Evolutionary conservation across 2,888 invertebrate genomes (phyloP).

Genomic region (Chalcosyrphus nemorum): DNA sequence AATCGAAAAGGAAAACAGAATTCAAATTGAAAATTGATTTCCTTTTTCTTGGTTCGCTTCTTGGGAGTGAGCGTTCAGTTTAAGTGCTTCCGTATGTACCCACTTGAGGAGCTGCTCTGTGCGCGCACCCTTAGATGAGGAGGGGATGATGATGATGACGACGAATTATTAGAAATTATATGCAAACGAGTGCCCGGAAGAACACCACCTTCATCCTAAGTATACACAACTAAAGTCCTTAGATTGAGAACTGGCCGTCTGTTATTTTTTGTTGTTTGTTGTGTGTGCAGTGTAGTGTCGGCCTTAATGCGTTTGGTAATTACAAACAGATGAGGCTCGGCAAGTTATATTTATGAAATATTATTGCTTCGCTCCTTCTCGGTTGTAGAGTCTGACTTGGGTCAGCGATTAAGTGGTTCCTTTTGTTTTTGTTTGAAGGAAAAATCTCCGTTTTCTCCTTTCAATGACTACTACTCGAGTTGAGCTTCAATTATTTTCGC

Average conservation of each 20-base stretch:
- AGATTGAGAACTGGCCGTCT: no score
- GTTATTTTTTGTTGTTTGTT: no score
- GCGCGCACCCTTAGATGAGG: no score
- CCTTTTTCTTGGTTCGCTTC: background rate
- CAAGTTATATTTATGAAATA: slow-evolving; percentile 64
- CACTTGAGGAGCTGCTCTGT: slow-evolving; percentile 63
- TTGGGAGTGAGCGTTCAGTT: background rate
- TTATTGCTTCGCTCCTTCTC: slow-evolving; percentile 25
- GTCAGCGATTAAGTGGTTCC: slow-evolving; percentile 65
- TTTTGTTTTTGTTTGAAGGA: slow-evolving; percentile 24
- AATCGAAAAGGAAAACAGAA: slow-evolving; percentile 39
- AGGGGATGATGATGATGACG: background rate
- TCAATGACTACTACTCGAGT: no score
- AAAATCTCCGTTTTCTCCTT: background rate
- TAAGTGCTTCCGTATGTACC: slow-evolving; percentile 51
- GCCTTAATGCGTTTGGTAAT: slow-evolving; percentile 72
- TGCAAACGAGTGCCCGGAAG: slow-evolving; percentile 64
- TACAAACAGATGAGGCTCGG: slow-evolving; percentile 72
- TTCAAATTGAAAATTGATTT: slow-evolving; percentile 57
- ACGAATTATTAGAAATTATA: slow-evolving; percentile 69
- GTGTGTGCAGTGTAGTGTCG: slow-evolving; percentile 60
- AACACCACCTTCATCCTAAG: slow-evolving; percentile 1
- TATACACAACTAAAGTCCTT: background rate
- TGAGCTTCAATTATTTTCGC: slow-evolving; percentile 59
- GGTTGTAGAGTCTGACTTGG: background rate